Conservation (phyloP, 1,140 invertebrate species). For the Procambarus clarkii region DNA sequence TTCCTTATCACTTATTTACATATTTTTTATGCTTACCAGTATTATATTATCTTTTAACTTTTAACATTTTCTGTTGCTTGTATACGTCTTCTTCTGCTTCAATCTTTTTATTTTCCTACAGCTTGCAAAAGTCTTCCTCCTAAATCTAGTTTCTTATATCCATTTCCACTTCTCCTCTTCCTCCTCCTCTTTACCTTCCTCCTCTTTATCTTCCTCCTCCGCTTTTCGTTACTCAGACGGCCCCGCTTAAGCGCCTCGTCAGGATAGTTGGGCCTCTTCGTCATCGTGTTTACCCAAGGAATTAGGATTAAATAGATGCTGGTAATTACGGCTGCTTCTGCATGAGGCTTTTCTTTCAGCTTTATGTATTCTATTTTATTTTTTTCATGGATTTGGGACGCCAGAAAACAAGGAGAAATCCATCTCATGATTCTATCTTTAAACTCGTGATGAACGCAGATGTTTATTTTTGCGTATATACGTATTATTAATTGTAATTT, state of each 20-base stretch:
- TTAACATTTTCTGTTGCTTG: not conserved
- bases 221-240: not conserved
- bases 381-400: conserved; percentile 26
- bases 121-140: not conserved
- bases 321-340: conserved; percentile 63
- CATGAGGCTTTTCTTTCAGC: conserved; percentile 36
- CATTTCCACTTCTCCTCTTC: not conserved
- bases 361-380: not conserved
- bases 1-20: too few species aligned
- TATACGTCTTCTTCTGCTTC: not conserved
- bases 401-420: conserved; percentile 12
- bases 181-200: not conserved
- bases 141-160: not conserved
- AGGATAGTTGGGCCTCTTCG: conserved; percentile 34
- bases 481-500: not conserved
- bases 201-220: too few species aligned
- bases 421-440: too few species aligned
- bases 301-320: conserved; percentile 68
- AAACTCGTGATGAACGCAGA: not conserved
- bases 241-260: conserved; percentile 48
- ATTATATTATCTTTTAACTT: not conserved
- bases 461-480: not conserved
- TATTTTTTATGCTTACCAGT: too few species aligned
- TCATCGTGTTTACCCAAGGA: conserved; percentile 64
- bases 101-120: not conserved